Conservation (phyloP, 1,140 invertebrate genomes). For the Drosophila mauritiana region DNA sequence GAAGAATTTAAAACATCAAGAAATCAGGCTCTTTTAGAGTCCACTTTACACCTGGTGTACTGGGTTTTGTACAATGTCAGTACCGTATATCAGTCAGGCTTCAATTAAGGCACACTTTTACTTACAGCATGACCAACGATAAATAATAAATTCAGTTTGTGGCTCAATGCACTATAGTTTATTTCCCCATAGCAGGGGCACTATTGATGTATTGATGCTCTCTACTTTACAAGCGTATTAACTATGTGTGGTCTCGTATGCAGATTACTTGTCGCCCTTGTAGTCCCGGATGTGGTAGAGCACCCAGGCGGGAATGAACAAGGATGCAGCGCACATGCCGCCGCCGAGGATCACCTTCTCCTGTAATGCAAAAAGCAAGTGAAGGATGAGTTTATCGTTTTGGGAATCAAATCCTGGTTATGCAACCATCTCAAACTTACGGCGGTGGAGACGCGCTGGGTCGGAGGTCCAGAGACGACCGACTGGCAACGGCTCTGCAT, state of each 20-base stretch:
- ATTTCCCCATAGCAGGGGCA: constrained; percentile 48
- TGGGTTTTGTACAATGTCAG: too few relatives aligned
- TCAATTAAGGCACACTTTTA: not conserved
- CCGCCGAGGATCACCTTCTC: constrained; percentile 79
- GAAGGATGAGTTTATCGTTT: not conserved
- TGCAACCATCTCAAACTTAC: constrained; percentile 79
- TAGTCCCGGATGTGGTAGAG: constrained; percentile 81
- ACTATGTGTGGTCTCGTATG: constrained; percentile 34
- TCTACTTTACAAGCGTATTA: constrained; percentile 60
- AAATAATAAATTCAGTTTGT: not conserved
- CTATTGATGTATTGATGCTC: constrained; percentile 47
- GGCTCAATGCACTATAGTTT: constrained; percentile 26
- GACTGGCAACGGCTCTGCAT: constrained; percentile 77
- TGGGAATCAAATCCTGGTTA: constrained; percentile 57
- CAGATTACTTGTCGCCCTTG: constrained; percentile 72
- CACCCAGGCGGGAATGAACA: constrained; percentile 81
- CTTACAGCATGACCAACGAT: not conserved
- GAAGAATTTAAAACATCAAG: too few relatives aligned
- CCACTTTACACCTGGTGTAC: too few relatives aligned
- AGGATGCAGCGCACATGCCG: constrained; percentile 71
- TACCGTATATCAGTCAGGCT: too few relatives aligned
- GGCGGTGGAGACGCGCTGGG: constrained; percentile 68
- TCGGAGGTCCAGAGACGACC: constrained; percentile 78
- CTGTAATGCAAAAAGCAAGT: constrained; percentile 49
- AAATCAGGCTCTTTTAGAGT: too few relatives aligned